phyloP scores from a whole-genome alignment of 2,113 vertebrate species.

The Saccopteryx leptura region DNA sequence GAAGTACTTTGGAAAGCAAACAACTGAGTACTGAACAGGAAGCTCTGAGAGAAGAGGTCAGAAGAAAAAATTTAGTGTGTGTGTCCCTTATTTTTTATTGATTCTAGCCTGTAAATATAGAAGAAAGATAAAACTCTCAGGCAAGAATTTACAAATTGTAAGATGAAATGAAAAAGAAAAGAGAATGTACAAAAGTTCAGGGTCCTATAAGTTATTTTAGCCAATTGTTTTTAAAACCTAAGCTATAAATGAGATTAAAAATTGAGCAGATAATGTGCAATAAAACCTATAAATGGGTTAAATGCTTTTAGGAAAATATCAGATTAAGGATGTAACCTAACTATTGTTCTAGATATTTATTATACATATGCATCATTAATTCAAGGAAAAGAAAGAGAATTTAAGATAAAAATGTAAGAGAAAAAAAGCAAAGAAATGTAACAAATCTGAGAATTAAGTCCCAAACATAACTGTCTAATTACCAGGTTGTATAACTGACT shows the following conservation, averaged over 20 bases:
- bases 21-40: not conserved
- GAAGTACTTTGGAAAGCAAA: not conserved
- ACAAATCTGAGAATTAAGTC: not conserved
- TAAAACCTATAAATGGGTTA: not conserved
- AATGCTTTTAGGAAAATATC: not conserved
- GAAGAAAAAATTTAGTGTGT: not conserved
- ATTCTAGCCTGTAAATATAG: not conserved
- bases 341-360: not conserved
- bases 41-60: not conserved
- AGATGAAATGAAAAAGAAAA: not conserved
- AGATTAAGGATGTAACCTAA: not conserved
- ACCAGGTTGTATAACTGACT: not conserved
- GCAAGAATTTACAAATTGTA: not conserved
- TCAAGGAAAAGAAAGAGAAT: not conserved
- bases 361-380: not conserved
- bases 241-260: not conserved
- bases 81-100: not conserved
- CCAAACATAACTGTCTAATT: not conserved
- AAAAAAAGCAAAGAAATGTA: conserved; percentile 16
- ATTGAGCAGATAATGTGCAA: not conserved
- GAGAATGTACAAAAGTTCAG: not conserved
- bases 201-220: not conserved
- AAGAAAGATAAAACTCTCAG: not conserved
- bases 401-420: not conserved
- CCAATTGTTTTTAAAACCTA: not conserved